A percentile compares a stretch with the other conserved stretches of the same genome.
These are phyloP conservation scores for Aspidapion aeneum DNA, from an alignment of 2,888 invertebrate genomes.

Conservation along the genomic window DNA sequence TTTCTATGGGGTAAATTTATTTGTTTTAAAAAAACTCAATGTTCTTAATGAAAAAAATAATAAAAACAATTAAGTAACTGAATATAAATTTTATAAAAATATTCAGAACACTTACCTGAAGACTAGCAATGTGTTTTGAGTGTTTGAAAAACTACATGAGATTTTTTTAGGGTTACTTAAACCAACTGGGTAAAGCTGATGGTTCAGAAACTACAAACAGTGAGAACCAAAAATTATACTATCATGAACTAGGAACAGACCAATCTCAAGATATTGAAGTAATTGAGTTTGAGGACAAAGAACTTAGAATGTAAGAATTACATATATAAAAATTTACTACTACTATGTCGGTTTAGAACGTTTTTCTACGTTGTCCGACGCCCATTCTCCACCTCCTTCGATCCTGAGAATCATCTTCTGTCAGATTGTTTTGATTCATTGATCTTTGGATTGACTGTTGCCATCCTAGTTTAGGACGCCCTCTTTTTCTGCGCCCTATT, in stretches of 20 bases:
- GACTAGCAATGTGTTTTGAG: not conserved
- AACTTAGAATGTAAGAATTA: conserved; percentile 81
- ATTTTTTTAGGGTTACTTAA: conserved; percentile 68
- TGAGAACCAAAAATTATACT: conserved; percentile 90
- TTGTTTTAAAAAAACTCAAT: conserved; percentile 11
- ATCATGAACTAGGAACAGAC: conserved; percentile 82
- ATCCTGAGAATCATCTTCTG: too few species aligned
- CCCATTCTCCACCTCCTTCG: too few species aligned
- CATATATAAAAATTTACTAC: not conserved
- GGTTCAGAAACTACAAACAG: conserved; percentile 88
- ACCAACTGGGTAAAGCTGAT: conserved; percentile 75
- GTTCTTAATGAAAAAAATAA: too few species aligned
- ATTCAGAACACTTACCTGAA: too few species aligned
- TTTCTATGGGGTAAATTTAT: conserved; percentile 77
- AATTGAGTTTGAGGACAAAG: conserved; percentile 87
- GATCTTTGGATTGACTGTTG: too few species aligned
- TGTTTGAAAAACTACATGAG: not conserved
- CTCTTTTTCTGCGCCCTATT: too few species aligned
- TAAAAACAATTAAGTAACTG: too few species aligned
- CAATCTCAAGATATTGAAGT: conserved; percentile 84
- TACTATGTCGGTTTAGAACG: too few species aligned
- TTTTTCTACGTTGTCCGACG: too few species aligned
- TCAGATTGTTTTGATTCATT: too few species aligned
- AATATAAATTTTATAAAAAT: not conserved
- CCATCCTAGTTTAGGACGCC: too few species aligned